These are phyloP conservation scores for Hippopotamus amphibius DNA, from an alignment of 2,113 vertebrate species.

Conservation along the genomic window DNA sequence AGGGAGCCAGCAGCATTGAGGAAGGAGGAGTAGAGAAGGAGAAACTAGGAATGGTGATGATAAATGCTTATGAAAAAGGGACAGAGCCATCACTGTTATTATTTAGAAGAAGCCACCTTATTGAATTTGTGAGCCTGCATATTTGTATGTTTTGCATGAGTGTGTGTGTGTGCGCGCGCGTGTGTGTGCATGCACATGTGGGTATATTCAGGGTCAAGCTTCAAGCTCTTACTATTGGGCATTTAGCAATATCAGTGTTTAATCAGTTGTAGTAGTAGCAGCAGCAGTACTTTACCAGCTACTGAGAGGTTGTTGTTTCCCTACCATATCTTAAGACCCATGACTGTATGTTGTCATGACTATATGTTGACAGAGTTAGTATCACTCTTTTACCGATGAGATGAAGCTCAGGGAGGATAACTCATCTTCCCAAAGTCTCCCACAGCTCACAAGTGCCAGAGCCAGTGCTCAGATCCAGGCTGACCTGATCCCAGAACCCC, in stretches of 20 bases:
- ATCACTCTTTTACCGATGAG: not conserved
- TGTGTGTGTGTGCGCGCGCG: not conserved
- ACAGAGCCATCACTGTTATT: conserved; percentile 14
- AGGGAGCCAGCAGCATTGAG: conserved; percentile 71
- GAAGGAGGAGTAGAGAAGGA: not conserved
- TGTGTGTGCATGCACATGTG: not conserved
- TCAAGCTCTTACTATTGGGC: not conserved
- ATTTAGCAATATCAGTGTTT: not conserved
- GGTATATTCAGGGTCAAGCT: not conserved
- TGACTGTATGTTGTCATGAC: not conserved
- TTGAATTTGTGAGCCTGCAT: not conserved
- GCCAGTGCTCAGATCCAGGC: not conserved
- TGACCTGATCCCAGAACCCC: not conserved
- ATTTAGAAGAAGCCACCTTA: not conserved
- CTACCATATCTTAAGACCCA: not conserved
- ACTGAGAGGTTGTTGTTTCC: not conserved
- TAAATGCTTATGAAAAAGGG: conserved; percentile 61
- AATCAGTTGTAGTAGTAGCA: not conserved
- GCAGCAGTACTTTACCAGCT: not conserved
- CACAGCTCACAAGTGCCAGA: not conserved
- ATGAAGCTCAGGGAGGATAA: not conserved
- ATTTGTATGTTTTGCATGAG: not conserved
- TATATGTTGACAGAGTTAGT: not conserved
- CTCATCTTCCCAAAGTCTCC: not conserved
- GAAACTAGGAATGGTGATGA: conserved; percentile 69